Conservation (phyloP, 2,888 invertebrate species). For the Nycteola revayana region DNA sequence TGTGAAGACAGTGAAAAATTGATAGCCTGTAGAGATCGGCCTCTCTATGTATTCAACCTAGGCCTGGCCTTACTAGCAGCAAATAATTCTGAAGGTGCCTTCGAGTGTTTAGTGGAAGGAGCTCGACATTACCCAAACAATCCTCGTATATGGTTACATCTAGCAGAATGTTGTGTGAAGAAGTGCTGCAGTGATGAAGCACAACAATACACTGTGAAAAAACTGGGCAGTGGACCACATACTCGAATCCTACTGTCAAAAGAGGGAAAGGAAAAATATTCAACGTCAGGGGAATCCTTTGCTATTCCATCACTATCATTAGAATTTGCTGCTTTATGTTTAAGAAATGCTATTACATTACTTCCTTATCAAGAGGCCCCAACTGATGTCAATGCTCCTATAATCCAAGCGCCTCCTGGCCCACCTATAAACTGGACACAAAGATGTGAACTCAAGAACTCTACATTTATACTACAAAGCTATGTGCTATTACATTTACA, state of each 20-base stretch:
- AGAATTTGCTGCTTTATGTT: constrained; percentile 94
- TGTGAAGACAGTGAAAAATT: constrained; percentile 65
- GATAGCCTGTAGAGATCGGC: constrained; percentile 71
- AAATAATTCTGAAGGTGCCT: constrained; percentile 91
- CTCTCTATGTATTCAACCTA: constrained; percentile 90
- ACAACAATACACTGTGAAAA: constrained; percentile 67
- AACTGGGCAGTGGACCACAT: constrained; percentile 72
- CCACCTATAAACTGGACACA: constrained; percentile 83
- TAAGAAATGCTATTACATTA: constrained; percentile 91
- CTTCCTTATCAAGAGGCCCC: constrained; percentile 82
- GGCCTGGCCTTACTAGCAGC: constrained; percentile 92
- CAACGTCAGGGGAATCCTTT: constrained; percentile 85
- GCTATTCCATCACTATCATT: constrained; percentile 94
- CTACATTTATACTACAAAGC: constrained; percentile 89
- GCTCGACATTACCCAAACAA: constrained; percentile 93
- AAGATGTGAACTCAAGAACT: constrained; percentile 82
- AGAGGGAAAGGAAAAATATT: constrained; percentile 66
- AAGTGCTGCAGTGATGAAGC: constrained; percentile 83
- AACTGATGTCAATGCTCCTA: constrained; percentile 47
- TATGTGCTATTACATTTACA: constrained; percentile 93
- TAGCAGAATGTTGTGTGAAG: constrained; percentile 96
- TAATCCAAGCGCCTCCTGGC: constrained; percentile 82
- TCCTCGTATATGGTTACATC: constrained; percentile 94
- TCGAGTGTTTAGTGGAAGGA: constrained; percentile 94
- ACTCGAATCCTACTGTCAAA: constrained; percentile 63